Percentiles rank a stretch among this genome's conserved stretches.
Conservation (phyloP, 2,113 vertebrate genomes). For the Ptychochromis oligacanthus region DNA sequence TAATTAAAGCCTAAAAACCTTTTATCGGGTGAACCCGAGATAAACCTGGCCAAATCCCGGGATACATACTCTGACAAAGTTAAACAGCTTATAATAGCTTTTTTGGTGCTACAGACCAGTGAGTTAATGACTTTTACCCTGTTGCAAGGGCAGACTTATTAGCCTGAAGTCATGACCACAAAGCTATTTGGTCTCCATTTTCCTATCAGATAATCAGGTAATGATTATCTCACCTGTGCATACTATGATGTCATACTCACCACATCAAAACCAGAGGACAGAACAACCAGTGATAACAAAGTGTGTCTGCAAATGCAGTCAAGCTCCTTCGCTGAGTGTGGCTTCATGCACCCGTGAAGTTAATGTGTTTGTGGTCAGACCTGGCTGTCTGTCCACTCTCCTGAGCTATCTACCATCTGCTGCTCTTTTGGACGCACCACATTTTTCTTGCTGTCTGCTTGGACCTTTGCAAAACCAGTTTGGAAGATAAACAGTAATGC, state of each 20-base stretch:
- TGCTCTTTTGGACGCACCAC: constrained; percentile 28
- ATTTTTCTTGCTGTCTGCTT: constrained; percentile 18
- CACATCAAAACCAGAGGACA: neutral
- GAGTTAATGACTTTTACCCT: neutral
- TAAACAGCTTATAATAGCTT: neutral
- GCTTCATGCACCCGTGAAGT: constrained; percentile 18
- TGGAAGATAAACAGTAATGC: constrained; percentile 1
- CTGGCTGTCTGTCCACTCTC: constrained; percentile 24
- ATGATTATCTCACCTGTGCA: constrained; percentile 6
- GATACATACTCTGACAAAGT: neutral
- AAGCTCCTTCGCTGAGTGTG: constrained; percentile 13
- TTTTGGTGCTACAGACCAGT: neutral
- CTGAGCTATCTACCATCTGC: constrained; percentile 60
- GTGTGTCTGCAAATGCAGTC: constrained; percentile 45
- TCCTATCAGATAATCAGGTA: constrained; percentile 49
- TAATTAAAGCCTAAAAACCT: constrained; percentile 35
- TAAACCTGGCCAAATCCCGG: neutral
- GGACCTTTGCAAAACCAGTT: neutral
- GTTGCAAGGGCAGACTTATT: neutral
- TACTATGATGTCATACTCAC: constrained; percentile 52
- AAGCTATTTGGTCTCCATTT: neutral
- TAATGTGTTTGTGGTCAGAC: constrained; percentile 41
- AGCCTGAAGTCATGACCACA: neutral
- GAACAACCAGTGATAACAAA: constrained; percentile 19
- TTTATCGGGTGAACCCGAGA: constrained; percentile 5